Evolutionary conservation across 2,888 invertebrate species (phyloP).

Genomic region (Calliphora vomitoria): DNA sequence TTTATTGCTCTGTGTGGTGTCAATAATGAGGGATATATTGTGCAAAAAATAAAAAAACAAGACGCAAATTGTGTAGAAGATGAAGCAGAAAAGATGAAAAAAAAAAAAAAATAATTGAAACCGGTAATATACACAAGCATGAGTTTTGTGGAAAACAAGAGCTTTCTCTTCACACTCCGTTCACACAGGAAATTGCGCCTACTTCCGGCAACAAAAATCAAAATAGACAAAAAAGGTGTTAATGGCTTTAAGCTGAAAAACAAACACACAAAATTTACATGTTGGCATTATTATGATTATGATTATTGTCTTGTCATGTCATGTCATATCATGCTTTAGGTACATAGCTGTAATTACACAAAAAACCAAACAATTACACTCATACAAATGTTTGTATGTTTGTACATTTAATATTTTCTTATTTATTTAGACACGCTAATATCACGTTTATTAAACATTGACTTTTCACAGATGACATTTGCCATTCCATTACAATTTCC

Average conservation of each 20-base stretch:
- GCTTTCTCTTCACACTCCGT: not conserved
- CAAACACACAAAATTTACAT: not conserved
- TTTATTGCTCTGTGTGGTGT: slow-evolving; percentile 59
- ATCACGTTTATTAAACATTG: slow-evolving; percentile 14
- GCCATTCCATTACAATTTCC: not conserved
- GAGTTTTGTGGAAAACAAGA: slow-evolving; percentile 6
- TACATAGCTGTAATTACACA: not conserved
- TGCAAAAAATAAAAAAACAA: slow-evolving; percentile 14
- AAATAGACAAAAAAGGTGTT: slow-evolving; percentile 28
- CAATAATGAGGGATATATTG: slow-evolving; percentile 65
- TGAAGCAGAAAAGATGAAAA: not conserved
- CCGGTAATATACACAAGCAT: slow-evolving; percentile 13
- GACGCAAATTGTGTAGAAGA: not conserved
- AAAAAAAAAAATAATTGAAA: slow-evolving; percentile 41
- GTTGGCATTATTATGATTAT: slow-evolving; percentile 9
- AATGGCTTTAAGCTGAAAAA: not conserved
- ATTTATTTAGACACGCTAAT: slow-evolving; percentile 11
- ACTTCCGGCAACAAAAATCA: slow-evolving; percentile 42
- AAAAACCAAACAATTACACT: not conserved
- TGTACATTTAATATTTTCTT: not conserved
- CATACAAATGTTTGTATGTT: not conserved
- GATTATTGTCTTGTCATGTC: not conserved
- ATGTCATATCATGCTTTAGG: slow-evolving; percentile 1
- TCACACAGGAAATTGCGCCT: slow-evolving; percentile 31
- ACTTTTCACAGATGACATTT: not conserved